A percentile compares a stretch with the other conserved stretches of the same genome.
Evolutionary conservation across 2,888 invertebrate species (phyloP).

Genomic region (Xestia xanthographa): DNA sequence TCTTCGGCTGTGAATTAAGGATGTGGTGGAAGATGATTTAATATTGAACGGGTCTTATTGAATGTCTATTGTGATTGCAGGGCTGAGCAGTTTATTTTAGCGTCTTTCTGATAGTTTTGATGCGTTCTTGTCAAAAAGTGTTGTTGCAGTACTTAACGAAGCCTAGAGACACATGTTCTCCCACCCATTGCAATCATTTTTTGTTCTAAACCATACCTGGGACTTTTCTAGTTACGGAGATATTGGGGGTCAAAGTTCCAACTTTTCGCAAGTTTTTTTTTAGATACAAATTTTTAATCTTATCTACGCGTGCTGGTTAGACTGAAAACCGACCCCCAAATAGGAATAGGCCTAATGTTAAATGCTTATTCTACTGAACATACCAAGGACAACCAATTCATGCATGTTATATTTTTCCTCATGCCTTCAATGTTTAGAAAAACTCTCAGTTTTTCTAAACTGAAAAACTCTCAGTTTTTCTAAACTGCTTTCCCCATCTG

Average conservation of each 20-base stretch:
- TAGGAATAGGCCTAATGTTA: too few species aligned
- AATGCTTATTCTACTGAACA: neutral
- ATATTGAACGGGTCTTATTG: slow-evolving; percentile 32
- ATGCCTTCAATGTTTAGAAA: neutral
- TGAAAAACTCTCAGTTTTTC: neutral
- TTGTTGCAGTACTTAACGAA: neutral
- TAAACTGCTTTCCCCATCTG: too few species aligned
- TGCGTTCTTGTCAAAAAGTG: neutral
- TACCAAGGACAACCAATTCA: too few species aligned
- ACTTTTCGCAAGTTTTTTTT: too few species aligned
- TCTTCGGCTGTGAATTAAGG: slow-evolving; percentile 25
- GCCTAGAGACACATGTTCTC: too few species aligned
- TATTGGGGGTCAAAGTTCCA: too few species aligned
- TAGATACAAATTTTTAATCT: too few species aligned
- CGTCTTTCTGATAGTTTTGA: neutral
- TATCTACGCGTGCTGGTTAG: too few species aligned
- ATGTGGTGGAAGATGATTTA: slow-evolving; percentile 45
- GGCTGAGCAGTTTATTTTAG: neutral
- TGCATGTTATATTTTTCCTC: too few species aligned
- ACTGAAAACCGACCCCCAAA: too few species aligned
- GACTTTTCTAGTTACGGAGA: too few species aligned
- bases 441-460: neutral
- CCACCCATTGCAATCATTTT: too few species aligned
- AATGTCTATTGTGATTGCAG: slow-evolving; percentile 25
- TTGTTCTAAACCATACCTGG: neutral